These are phyloP conservation scores for Enchytraeus crypticus DNA, from an alignment of 2,888 invertebrate genomes.

Conservation along the genomic window DNA sequence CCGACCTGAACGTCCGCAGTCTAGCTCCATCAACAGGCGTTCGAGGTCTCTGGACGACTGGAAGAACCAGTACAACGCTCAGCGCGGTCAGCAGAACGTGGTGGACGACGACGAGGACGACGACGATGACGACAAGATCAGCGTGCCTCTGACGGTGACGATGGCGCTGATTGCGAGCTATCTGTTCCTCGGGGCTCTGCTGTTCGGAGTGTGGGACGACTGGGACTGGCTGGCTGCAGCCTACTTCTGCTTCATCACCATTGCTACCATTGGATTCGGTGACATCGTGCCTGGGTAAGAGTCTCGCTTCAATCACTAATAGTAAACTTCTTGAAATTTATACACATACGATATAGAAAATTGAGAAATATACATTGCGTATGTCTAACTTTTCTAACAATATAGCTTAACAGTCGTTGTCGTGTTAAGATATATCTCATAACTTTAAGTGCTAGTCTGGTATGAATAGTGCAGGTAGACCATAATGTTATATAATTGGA, in stretches of 20 bases:
- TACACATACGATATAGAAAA: no score
- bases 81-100: slow-evolving; percentile 25
- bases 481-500: no score
- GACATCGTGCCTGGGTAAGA: slow-evolving; percentile 31
- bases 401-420: no score
- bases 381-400: no score
- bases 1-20: background rate
- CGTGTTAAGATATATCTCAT: no score
- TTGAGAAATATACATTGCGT: no score
- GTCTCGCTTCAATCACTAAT: no score
- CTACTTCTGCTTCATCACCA: slow-evolving; percentile 48
- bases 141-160: slow-evolving; percentile 46
- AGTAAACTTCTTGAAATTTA: no score
- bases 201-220: slow-evolving; percentile 46
- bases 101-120: slow-evolving; percentile 42
- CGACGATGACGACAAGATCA: slow-evolving; percentile 41
- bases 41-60: slow-evolving; percentile 19
- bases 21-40: background rate
- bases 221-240: slow-evolving; percentile 40
- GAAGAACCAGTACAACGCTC: slow-evolving; percentile 18
- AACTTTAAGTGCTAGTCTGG: no score
- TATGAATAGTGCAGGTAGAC: no score
- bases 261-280: slow-evolving; percentile 47
- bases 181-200: slow-evolving; percentile 44
- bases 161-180: slow-evolving; percentile 45